Evolutionary conservation across 2,113 vertebrate species (phyloP).

Genomic region (Taxidea taxus): DNA sequence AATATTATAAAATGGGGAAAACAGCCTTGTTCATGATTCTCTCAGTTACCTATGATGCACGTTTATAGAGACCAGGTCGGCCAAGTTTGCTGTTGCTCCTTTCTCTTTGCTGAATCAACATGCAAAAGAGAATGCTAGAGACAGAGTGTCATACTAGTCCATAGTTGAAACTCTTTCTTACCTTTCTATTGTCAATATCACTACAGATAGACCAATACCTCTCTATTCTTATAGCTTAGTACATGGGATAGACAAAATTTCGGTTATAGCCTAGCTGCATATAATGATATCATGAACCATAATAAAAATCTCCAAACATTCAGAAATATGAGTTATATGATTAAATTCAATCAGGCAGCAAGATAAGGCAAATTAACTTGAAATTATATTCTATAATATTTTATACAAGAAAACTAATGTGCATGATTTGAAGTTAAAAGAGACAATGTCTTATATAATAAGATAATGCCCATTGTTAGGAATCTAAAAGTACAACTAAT

Average conservation of each 20-base stretch:
- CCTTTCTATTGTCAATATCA: not conserved
- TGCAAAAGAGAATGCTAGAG: not conserved
- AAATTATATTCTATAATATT: not conserved
- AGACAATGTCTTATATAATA: not conserved
- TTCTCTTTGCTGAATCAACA: not conserved
- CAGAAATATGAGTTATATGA: not conserved
- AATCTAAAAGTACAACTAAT: not conserved
- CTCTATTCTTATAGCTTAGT: not conserved
- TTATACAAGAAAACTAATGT: not conserved
- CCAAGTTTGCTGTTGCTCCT: not conserved
- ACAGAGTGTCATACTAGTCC: not conserved
- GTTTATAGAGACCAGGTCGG: not conserved
- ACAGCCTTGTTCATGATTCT: not conserved
- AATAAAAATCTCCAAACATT: not conserved
- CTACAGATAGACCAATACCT: not conserved
- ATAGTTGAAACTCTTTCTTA: not conserved
- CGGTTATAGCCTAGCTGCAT: not conserved
- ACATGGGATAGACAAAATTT: not conserved
- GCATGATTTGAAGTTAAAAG: not conserved
- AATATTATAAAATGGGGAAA: not conserved
- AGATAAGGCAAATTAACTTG: not conserved
- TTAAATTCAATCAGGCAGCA: not conserved
- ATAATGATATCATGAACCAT: not conserved
- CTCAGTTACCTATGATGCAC: not conserved
- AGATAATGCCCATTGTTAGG: not conserved